A percentile compares a stretch with the other conserved stretches of the same genome.
Evolutionary conservation across 1,140 invertebrate genomes (phyloP).

Genomic region (Pogonus chalceus): DNA sequence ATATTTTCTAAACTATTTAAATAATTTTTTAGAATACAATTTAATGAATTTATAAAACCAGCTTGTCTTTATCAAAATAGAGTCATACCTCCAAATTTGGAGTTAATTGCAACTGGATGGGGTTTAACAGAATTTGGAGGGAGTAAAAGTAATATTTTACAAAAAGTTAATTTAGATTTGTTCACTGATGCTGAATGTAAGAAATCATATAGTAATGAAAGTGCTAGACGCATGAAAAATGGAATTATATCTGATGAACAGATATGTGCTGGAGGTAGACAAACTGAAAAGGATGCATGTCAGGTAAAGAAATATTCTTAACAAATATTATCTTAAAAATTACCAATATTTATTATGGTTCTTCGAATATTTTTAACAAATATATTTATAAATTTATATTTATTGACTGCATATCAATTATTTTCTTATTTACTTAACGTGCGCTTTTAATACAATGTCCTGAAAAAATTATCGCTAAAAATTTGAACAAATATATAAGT

Average conservation of each 20-base stretch:
- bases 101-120: neutral
- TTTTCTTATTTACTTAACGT: too few species aligned
- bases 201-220: neutral
- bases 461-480: too few species aligned
- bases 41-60: too few species aligned
- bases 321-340: neutral
- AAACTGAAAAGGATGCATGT: conserved; percentile 57
- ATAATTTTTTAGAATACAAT: too few species aligned
- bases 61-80: neutral
- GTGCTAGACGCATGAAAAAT: neutral
- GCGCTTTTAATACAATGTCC: too few species aligned
- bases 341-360: neutral
- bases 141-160: neutral
- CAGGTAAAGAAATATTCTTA: conserved; percentile 45
- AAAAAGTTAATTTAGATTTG: conserved; percentile 12
- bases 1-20: too few species aligned
- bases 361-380: too few species aligned
- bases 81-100: neutral
- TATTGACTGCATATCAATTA: too few species aligned
- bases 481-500: too few species aligned
- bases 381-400: too few species aligned
- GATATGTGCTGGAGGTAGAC: conserved; percentile 31
- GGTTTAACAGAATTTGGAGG: neutral
- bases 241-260: conserved; percentile 24
- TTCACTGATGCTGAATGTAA: conserved; percentile 9